phyloP scores from a whole-genome alignment of 2,113 vertebrate species.

The Leptodactylus fuscus region DNA sequence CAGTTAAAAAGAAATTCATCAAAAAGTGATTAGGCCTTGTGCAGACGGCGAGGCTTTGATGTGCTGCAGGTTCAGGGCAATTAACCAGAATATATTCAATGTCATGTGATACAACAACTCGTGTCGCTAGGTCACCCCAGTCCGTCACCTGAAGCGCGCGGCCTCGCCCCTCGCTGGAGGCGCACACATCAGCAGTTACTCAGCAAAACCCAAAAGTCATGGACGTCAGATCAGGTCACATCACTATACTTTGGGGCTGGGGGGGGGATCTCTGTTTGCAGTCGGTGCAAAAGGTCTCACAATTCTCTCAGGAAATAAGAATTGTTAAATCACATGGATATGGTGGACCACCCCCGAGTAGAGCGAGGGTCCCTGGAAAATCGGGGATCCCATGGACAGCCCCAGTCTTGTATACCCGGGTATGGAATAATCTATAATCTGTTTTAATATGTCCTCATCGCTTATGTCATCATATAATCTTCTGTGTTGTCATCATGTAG shows the following conservation, averaged over 20 bases:
- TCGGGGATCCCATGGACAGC: no score
- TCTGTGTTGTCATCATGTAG: not conserved
- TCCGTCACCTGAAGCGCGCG: constrained; percentile 15
- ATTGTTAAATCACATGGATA: no score
- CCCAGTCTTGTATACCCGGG: no score
- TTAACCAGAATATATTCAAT: constrained; percentile 29
- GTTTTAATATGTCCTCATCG: not conserved
- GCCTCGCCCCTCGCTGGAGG: not conserved
- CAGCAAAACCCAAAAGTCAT: not conserved
- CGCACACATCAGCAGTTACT: not conserved
- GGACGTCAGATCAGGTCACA: not conserved
- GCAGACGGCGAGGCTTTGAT: not conserved
- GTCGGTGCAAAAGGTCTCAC: no score
- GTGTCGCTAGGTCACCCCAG: constrained; percentile 11
- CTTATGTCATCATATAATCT: not conserved
- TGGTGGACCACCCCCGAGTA: no score
- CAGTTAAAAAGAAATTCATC: constrained; percentile 23
- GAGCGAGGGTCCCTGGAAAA: no score
- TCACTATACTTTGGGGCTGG: no score
- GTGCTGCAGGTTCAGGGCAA: constrained; percentile 18
- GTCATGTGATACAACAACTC: constrained; percentile 32
- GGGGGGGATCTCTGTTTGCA: no score
- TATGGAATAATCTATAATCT: no score
- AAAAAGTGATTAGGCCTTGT: constrained; percentile 21
- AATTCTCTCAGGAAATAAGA: no score